Evolutionary conservation across 2,113 vertebrate species (phyloP).

Genomic region (Telmatochromis brachygnathus): DNA sequence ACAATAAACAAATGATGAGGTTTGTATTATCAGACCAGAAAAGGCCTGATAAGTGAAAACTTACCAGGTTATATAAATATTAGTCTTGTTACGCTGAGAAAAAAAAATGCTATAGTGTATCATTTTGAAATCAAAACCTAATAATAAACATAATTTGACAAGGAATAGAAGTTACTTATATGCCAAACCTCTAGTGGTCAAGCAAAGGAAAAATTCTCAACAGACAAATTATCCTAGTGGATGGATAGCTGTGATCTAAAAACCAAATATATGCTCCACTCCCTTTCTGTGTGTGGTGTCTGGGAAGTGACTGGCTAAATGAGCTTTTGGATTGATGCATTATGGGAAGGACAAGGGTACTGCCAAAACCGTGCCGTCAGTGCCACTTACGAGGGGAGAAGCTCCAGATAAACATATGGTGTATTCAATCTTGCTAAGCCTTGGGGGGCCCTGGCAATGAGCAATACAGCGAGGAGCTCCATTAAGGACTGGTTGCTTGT

Average conservation of each 20-base stretch:
- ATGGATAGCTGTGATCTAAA: not conserved
- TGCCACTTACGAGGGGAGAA: constrained; percentile 43
- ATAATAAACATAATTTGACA: not conserved
- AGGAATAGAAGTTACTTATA: not conserved
- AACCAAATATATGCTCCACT: not conserved
- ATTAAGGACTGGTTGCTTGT: constrained; percentile 55
- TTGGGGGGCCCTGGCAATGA: constrained; percentile 41
- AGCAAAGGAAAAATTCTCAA: not conserved
- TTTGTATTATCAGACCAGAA: not conserved
- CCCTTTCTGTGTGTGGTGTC: constrained; percentile 6
- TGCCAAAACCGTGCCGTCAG: constrained; percentile 50
- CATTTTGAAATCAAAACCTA: not conserved
- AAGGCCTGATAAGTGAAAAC: not conserved
- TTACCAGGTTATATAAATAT: not conserved
- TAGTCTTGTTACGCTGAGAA: not conserved
- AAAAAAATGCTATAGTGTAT: not conserved
- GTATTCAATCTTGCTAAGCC: constrained; percentile 61
- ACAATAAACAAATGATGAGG: not conserved
- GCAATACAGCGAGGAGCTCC: constrained; percentile 46
- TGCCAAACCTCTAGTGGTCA: not conserved
- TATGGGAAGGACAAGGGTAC: constrained; percentile 38
- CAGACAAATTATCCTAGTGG: not conserved
- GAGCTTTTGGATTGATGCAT: constrained; percentile 53
- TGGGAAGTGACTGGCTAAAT: constrained; percentile 36
- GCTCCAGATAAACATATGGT: constrained; percentile 61